Percentiles rank a stretch among this genome's conserved stretches.
These are phyloP conservation scores for Bucco capensis DNA, from an alignment of 2,113 vertebrate species.

Conservation along the genomic window DNA sequence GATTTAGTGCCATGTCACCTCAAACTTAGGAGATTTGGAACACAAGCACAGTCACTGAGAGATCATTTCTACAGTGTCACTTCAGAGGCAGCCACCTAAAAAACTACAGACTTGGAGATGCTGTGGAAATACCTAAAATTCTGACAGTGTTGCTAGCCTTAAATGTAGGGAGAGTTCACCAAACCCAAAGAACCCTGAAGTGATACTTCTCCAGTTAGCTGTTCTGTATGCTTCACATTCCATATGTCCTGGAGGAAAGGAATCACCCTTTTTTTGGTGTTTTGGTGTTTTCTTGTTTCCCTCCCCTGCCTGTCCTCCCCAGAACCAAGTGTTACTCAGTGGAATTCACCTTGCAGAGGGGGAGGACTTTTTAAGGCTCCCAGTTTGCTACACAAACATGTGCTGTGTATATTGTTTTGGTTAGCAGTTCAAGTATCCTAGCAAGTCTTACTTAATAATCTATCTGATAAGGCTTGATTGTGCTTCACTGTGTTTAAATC, in stretches of 20 bases:
- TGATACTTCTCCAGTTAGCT: background rate
- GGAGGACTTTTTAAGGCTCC: background rate
- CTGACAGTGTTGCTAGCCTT: background rate
- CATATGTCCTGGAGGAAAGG: background rate
- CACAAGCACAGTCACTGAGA: background rate
- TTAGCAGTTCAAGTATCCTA: slow-evolving; percentile 30
- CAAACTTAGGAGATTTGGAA: background rate
- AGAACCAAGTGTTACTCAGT: background rate
- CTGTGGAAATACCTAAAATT: background rate
- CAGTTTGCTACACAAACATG: background rate
- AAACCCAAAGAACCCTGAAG: background rate
- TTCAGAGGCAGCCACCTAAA: background rate
- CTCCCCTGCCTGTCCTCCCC: background rate
- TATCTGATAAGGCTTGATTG: slow-evolving; percentile 48
- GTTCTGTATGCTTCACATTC: background rate
- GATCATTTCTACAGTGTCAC: background rate
- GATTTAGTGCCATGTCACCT: background rate
- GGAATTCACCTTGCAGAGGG: background rate
- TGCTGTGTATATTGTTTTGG: slow-evolving; percentile 19
- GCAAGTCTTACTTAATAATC: slow-evolving; percentile 42
- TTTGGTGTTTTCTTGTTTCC: background rate
- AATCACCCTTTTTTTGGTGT: background rate
- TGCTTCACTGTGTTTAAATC: slow-evolving; percentile 52
- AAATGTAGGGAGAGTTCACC: background rate
- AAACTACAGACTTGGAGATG: background rate